Base-by-base conservation (phyloP, 2,888 invertebrate species). In the Augiades crinisus region DNA sequence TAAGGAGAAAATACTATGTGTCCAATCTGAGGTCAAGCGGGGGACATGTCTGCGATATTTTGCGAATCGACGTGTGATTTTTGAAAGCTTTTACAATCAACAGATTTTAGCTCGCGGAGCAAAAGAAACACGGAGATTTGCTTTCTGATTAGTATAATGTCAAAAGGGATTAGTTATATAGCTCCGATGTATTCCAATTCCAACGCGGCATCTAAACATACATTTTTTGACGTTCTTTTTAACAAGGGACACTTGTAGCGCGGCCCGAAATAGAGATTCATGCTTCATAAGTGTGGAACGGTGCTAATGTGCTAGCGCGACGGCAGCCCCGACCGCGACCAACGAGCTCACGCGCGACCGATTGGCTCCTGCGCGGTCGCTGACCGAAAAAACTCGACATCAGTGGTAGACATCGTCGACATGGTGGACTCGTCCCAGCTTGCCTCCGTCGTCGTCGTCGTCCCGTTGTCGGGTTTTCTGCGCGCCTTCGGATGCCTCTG, bases 321-420 rank as follows among this genome's bases (percentile, higher is more conserved):
- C 87, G 86, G 88, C 85, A 70, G 89, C 88, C 66, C 83, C 86
- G 69, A 87, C 74, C 69, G 82, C 85, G 76, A 84, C 74, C 72
- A 82, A 78, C 69, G 78, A 76, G 62, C 84, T 84, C 78, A 89
- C 81, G 84, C 84, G 78, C 84, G 90, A 63, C 78, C 82, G 84
- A 78, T 84, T 84, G 85, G 86, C 85, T 90, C 89, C 82, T 81
- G 90, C 81, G 87, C 88, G 81, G 86, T 86, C 80, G 87, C 87
- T 69, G 90, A 84, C 74, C 90, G 90, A 81, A 91, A 91, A 86
- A 91, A 91, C 90, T 90, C 90, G 57, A 79, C 82, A 74, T 78
- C 86, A 57, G 77, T 91, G 74, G 91, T 90, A 46, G 85, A 87
- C 82, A 86, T 82, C 8, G 87, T 87, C 55, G 88, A 86, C 75